Base-by-base conservation (phyloP, 2,797 vertebrate species). In the Gadopsis marmoratus region DNA sequence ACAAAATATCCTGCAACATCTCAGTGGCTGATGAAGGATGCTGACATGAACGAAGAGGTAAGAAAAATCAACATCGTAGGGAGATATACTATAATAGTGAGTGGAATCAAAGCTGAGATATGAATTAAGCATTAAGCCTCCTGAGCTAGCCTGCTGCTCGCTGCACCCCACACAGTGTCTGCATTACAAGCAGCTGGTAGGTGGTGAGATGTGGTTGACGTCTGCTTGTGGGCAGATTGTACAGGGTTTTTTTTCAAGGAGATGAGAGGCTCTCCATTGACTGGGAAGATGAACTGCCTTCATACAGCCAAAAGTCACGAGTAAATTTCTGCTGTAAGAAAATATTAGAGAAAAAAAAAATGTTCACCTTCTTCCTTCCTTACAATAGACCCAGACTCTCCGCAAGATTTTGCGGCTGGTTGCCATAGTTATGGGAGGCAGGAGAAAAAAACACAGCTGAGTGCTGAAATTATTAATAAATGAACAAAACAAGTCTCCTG, bases 381-480 rank as follows among this genome's bases (percentile, higher is more conserved):
- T 70, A 67, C 71, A 82, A 86, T 56, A 81, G 84, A 85, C 65
- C 48, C 76, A 87, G 84, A 88, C 84, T 85, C 87, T 85, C 43
- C 79, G 83, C 37, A 66, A 81, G 82, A 82, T 45, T 59, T 74
- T 71, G 63, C 5, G 68, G 75, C 71, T 78, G 81, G 92, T 94
- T 95, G 91, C 93, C 91, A 94, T 93, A 94, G 93, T 91, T 92
- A 93, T 94, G 63, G 82, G 66, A 90, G 81, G 87, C 74, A 73
- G 87, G 81, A 85, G 86, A 91, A 91, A n/a, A n/a, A 93, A 94
- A 90, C 81, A 93, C 82, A 92, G 85, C 88, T 89, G 84, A 93
- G 85, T 81, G 83, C 82, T 66, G 64, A 91, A 93, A 92, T 82
- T 85, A 87, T 88, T 89, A 85, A 93, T 91, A 88, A 92, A 91